phyloP scores from a whole-genome alignment of 1,140 invertebrate genomes.

The Ruditapes philippinarum region DNA sequence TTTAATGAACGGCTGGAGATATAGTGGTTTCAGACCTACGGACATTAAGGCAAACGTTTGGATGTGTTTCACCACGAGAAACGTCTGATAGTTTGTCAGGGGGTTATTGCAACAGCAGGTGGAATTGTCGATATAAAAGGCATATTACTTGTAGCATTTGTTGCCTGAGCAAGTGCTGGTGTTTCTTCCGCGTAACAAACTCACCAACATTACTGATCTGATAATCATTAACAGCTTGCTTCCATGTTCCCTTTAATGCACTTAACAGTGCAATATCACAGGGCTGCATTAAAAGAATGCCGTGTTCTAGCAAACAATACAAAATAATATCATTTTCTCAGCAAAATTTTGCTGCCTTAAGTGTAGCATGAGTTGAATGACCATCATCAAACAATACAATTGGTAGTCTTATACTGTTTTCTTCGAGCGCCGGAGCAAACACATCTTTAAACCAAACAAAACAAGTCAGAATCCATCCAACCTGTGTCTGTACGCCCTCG shows the following conservation, averaged over 20 bases:
- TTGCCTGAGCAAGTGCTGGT: too few relatives aligned
- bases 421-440: neutral
- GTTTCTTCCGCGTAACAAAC: neutral
- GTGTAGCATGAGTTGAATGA: neutral
- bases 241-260: neutral
- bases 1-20: too few relatives aligned
- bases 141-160: too few relatives aligned
- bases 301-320: too few relatives aligned
- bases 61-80: too few relatives aligned
- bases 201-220: neutral
- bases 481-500: constrained; percentile 2
- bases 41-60: too few relatives aligned
- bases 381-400: neutral
- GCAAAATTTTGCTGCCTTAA: neutral
- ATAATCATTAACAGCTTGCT: neutral
- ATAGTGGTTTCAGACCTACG: too few relatives aligned
- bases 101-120: too few relatives aligned
- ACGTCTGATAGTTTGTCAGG: too few relatives aligned
- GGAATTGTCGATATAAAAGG: too few relatives aligned
- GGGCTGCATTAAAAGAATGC: too few relatives aligned
- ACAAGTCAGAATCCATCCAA: neutral
- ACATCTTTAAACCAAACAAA: neutral
- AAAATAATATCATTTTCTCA: neutral
- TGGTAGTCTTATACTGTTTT: neutral
- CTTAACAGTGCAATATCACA: too few relatives aligned